Base-by-base conservation (phyloP, 2,888 invertebrate species). In the Agrochola macilenta region DNA sequence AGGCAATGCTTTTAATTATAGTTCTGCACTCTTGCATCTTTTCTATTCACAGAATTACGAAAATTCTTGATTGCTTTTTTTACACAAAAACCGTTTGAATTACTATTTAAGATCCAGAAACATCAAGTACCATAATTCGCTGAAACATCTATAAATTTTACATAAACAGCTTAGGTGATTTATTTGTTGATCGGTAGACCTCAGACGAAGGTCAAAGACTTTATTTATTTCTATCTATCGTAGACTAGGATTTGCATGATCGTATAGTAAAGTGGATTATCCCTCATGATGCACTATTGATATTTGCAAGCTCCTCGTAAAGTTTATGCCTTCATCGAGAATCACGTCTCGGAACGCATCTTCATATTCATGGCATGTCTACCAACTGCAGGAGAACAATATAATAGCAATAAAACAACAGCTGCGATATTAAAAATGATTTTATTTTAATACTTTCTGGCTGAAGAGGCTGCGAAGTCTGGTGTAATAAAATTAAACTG, bases 231-330 rank as follows among this genome's bases (percentile, higher is more conserved):
- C 89, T 92, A 93, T 93, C 92, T 90, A 82, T 90, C 90, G 89
- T 90, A 93, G 91, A 93, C 92, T 91, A 86, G 88, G 89, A 94
- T 93, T 93, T 92, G 91, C 93, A 93, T 92, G 88, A 92, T 91
- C 91, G 90, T 91, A 90, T 91, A 91, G 82, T 89, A 88, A 93
- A 93, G 84, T 90, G 91, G 93, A 95, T 95, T 93, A 95, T 94
- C 93, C 92, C 83, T 90, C 89, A 91, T 92, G 91, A 94, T 93
- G 92, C 92, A 92, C 92, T 92, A 92, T 93, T 93, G 93, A 93
- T 94, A 93, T 93, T 92, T 91, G 89, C 87, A 90, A 91, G 88
- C 84, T 88, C 87, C 87, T 90, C 91, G 88, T 93, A 93, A 93
- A 94, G 73, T 94, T 93, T 93, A 93, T 91, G 89, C 84, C 86